A percentile compares a stretch with the other conserved stretches of the same genome.
Conservation (phyloP, 64 coral and sea anemone genomes). For the Anthopleura sola region DNA sequence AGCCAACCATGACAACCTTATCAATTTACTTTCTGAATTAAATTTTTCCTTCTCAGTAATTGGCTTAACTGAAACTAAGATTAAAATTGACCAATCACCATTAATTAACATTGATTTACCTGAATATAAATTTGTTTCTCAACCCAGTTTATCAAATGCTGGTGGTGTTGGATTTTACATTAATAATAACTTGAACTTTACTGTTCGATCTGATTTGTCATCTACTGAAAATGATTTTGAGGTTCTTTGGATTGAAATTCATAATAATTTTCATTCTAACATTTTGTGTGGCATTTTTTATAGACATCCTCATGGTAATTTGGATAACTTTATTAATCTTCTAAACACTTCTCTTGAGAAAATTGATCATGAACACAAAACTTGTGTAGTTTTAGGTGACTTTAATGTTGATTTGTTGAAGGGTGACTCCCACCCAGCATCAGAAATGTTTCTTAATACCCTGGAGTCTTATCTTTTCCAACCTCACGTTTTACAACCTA, state of each 20-base stretch:
- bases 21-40: conserved; percentile 29
- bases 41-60: conserved; percentile 49
- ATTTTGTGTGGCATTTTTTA: conserved; percentile 35
- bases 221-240: not conserved
- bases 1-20: conserved; percentile 47
- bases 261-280: conserved; percentile 10
- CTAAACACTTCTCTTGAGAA: conserved; percentile 8
- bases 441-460: conserved; percentile 37
- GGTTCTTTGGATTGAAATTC: conserved; percentile 42
- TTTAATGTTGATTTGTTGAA: conserved; percentile 42
- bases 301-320: conserved; percentile 36
- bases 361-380: conserved; percentile 27
- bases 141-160: conserved; percentile 51
- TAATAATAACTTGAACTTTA: conserved; percentile 7
- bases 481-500: conserved; percentile 32
- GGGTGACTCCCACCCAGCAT: conserved; percentile 18
- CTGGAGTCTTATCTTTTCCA: conserved; percentile 12
- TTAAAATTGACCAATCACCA: not conserved
- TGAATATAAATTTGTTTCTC: conserved; percentile 26
- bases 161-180: conserved; percentile 37
- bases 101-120: conserved; percentile 5
- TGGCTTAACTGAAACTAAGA: conserved; percentile 63
- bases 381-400: conserved; percentile 33
- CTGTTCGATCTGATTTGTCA: not conserved
- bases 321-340: conserved; percentile 15